Conservation (phyloP, 1,140 invertebrate genomes). For the Halotydeus destructor region DNA sequence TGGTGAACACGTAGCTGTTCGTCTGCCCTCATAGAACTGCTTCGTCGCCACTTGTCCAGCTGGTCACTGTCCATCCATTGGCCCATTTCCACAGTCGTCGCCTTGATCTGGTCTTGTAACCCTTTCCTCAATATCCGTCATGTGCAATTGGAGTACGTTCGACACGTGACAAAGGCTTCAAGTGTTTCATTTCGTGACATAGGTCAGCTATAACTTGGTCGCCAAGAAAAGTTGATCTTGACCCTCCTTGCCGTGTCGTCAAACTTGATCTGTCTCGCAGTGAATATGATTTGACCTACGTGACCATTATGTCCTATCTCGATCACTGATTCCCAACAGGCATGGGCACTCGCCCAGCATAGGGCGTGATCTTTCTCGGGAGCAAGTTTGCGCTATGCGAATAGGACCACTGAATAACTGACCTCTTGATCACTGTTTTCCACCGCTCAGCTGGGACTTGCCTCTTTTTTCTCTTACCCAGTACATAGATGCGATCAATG, state of each 20-base stretch:
- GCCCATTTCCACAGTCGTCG: constrained; percentile 14
- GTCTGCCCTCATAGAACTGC: constrained; percentile 38
- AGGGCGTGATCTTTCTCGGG: constrained; percentile 50
- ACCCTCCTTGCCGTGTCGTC: constrained; percentile 76
- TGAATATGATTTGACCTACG: constrained; percentile 84
- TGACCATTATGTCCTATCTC: constrained; percentile 46
- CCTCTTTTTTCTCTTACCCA: constrained; percentile 27
- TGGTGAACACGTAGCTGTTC: constrained; percentile 66
- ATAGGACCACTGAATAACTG: constrained; percentile 4
- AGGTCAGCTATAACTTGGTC: constrained; percentile 47
- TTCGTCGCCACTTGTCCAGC: constrained; percentile 15
- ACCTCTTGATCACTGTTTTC: constrained; percentile 17
- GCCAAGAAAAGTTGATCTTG: constrained; percentile 69
- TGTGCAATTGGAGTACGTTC: constrained; percentile 29
- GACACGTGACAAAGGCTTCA: constrained; percentile 17
- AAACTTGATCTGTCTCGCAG: constrained; percentile 89
- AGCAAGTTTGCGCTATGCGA: neutral
- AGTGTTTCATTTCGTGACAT: constrained; percentile 14
- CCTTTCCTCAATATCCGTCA: constrained; percentile 29
- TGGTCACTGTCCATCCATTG: constrained; percentile 12
- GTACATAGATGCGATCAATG: constrained; percentile 24
- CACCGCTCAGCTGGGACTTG: constrained; percentile 20
- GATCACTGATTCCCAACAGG: constrained; percentile 59
- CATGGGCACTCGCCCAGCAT: constrained; percentile 73
- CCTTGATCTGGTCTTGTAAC: constrained; percentile 32